These are phyloP conservation scores for Suncus etruscus DNA, from an alignment of 2,113 vertebrate genomes.

Conservation along the genomic window DNA sequence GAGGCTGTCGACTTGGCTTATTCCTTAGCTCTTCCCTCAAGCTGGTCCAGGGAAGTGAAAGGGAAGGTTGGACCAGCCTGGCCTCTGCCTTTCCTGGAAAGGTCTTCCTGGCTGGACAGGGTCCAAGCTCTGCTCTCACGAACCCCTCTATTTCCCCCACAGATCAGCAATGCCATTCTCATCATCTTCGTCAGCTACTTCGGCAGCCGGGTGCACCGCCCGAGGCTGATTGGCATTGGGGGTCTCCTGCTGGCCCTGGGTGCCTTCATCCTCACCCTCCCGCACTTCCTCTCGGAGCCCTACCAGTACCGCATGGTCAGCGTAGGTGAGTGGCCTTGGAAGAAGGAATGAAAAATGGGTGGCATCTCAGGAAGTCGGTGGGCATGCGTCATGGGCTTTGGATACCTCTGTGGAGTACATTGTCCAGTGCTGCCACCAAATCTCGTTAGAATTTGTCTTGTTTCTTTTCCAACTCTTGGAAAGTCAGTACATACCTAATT, in stretches of 20 bases:
- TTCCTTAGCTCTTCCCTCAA: not conserved
- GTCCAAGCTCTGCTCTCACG: fast-evolving
- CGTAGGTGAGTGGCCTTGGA: conserved; percentile 73
- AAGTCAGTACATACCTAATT: not conserved
- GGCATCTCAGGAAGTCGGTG: not conserved
- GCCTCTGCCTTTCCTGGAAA: not conserved
- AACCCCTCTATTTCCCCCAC: conserved; percentile 39
- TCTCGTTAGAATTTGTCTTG: not conserved
- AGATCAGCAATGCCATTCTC: conserved; percentile 95
- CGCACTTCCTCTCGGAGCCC: conserved; percentile 94
- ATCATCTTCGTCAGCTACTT: conserved; percentile 98
- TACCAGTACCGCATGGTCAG: conserved; percentile 86
- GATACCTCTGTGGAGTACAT: not conserved
- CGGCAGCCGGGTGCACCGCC: conserved; percentile 94
- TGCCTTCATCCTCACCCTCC: conserved; percentile 94
- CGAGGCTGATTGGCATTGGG: conserved; percentile 92
- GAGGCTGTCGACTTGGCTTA: not conserved
- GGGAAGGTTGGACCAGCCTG: not conserved
- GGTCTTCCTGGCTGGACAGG: not conserved
- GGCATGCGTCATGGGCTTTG: not conserved
- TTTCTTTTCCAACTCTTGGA: not conserved
- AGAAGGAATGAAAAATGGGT: not conserved
- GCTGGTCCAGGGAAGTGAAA: not conserved
- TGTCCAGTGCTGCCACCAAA: not conserved
- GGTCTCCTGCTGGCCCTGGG: conserved; percentile 94